phyloP scores from a whole-genome alignment of 2,888 invertebrate species.

The Drosophila ustulata region DNA sequence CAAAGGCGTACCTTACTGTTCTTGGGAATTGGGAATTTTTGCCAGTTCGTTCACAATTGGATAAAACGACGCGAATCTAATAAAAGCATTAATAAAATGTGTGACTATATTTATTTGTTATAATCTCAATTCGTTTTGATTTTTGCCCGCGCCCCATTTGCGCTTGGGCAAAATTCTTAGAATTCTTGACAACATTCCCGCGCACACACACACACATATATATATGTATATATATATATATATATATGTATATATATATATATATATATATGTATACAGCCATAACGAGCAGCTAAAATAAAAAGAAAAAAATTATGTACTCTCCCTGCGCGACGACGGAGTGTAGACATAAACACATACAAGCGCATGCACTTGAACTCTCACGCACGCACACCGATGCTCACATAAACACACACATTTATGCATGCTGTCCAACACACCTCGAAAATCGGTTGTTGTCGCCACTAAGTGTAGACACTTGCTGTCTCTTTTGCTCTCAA shows the following conservation, averaged over 20 bases:
- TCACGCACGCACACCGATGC: conserved; percentile 56
- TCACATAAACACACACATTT: conserved; percentile 30
- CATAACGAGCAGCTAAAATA: conserved; percentile 39
- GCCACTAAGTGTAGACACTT: conserved; percentile 58
- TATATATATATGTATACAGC: conserved; percentile 12
- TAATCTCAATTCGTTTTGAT: conserved; percentile 36
- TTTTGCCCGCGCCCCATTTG: conserved; percentile 43
- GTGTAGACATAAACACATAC: conserved; percentile 61
- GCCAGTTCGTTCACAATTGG: conserved; percentile 5
- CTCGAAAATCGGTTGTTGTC: conserved; percentile 67
- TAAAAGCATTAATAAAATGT: conserved; percentile 21
- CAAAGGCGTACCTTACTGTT: conserved; percentile 18
- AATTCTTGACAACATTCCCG: conserved; percentile 82
- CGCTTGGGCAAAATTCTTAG: conserved; percentile 76
- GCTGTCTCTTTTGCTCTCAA: conserved; percentile 46
- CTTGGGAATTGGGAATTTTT: conserved; percentile 20
- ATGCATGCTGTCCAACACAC: conserved; percentile 61
- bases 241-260: no score
- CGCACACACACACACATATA: conserved; percentile 64
- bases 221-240: no score
- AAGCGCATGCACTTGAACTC: conserved; percentile 67
- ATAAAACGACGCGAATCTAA: conserved; percentile 11
- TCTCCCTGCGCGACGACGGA: conserved; percentile 47
- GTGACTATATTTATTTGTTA: conserved; percentile 37
- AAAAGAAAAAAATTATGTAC: conserved; percentile 28